A percentile compares a stretch with the other conserved stretches of the same genome.
These are phyloP conservation scores for Neria commutata DNA, from an alignment of 2,888 invertebrate genomes.

Conservation along the genomic window DNA sequence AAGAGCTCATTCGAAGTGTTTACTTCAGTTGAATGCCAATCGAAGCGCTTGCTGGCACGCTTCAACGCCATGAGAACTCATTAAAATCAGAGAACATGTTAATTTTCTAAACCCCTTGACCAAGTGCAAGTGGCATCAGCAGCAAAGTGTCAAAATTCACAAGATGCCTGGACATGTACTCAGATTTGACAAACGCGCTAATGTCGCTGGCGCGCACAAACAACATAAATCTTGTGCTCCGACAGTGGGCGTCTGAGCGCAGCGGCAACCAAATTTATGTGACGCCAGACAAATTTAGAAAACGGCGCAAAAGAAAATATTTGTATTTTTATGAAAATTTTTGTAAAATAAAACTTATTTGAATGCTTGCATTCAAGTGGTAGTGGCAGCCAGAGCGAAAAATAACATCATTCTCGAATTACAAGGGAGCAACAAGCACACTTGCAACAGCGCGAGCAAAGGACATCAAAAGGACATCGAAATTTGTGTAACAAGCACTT, in stretches of 20 bases:
- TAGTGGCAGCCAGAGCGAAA: constrained; percentile 36
- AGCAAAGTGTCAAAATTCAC: constrained; percentile 24
- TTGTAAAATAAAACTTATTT: not conserved
- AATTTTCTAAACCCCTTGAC: not conserved
- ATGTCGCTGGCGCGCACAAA: constrained; percentile 7
- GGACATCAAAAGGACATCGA: constrained; percentile 26
- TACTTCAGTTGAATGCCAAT: not conserved
- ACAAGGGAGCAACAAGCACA: constrained; percentile 20
- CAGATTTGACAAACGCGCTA: constrained; percentile 48
- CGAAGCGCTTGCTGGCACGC: constrained; percentile 17
- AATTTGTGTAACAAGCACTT: constrained; percentile 41
- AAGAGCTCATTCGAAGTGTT: too few species aligned
- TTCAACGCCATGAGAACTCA: constrained; percentile 3
- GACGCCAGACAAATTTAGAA: constrained; percentile 36
- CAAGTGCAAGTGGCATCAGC: not conserved
- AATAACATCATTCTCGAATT: constrained; percentile 54
- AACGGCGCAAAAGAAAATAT: too few species aligned
- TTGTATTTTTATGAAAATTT: not conserved
- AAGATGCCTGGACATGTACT: constrained; percentile 19
- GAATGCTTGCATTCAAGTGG: not conserved
- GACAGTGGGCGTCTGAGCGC: constrained; percentile 20
- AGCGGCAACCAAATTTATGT: constrained; percentile 33
- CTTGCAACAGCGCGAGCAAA: not conserved
- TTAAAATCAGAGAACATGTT: not conserved
- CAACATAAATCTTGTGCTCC: constrained; percentile 45